A percentile compares a stretch with the other conserved stretches of the same genome.
Evolutionary conservation across 2,888 invertebrate species (phyloP).

Genomic region (Caenorhabditis sp.): DNA sequence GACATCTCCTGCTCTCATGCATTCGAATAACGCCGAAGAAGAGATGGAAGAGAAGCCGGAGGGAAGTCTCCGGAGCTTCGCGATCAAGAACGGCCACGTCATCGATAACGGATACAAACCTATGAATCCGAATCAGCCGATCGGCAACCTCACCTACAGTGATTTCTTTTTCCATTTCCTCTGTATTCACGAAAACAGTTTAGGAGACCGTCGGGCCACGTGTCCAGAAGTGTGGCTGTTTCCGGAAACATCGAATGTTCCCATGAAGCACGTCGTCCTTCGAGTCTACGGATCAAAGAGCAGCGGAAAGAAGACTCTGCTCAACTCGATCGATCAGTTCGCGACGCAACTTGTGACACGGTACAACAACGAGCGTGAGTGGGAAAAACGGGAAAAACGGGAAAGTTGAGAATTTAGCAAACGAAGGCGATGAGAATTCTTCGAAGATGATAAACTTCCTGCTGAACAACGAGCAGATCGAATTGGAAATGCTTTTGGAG

Average conservation of each 20-base stretch:
- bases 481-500: conserved; percentile 75
- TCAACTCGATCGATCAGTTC: conserved; percentile 67
- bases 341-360: conserved; percentile 55
- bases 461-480: conserved; percentile 73
- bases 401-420: conserved; percentile 4
- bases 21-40: conserved; percentile 12
- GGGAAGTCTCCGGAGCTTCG: conserved; percentile 55
- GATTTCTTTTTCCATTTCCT: neutral
- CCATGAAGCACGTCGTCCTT: conserved; percentile 52
- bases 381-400: too few relatives aligned
- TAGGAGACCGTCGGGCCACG: conserved; percentile 71
- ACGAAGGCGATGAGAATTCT: conserved; percentile 32
- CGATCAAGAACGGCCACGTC: conserved; percentile 57
- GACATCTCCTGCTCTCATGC: conserved; percentile 5
- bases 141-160: conserved; percentile 13
- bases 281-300: conserved; percentile 71
- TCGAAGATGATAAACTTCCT: conserved; percentile 65
- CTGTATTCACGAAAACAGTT: neutral
- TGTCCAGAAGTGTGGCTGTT: conserved; percentile 78
- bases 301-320: conserved; percentile 72
- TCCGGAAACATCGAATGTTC: conserved; percentile 47
- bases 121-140: conserved; percentile 5
- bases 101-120: conserved; percentile 57
- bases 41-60: conserved; percentile 43
- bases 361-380: conserved; percentile 34